These are phyloP conservation scores for Pelagia noctiluca DNA, from an alignment of 30 jellyfish, hydroid and myxozoan species.

Conservation along the genomic window DNA sequence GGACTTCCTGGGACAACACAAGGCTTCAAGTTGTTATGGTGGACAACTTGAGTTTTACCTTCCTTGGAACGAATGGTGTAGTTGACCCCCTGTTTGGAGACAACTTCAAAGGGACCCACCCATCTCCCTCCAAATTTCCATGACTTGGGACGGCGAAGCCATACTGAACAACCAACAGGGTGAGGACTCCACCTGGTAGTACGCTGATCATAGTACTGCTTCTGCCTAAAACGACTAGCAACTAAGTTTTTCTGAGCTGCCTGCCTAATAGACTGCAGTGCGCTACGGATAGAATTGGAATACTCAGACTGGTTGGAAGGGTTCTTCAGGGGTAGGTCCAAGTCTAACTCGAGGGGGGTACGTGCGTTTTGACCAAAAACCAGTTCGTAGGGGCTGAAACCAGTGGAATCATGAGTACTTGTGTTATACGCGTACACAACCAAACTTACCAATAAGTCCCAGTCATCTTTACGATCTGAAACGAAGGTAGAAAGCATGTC, in stretches of 20 bases:
- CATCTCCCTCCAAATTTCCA: conserved; percentile 16
- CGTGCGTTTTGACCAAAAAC: conserved; percentile 34
- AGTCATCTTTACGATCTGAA: conserved; percentile 30
- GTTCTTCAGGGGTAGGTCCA: conserved; percentile 17
- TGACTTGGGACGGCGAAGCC: conserved; percentile 46
- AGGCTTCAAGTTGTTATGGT: conserved; percentile 19
- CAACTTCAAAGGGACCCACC: conserved; percentile 7
- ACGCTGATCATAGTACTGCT: conserved; percentile 13
- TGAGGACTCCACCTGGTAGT: conserved; percentile 24
- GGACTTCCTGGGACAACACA: conserved; percentile 34
- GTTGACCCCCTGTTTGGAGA: conserved; percentile 23
- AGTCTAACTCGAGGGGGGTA: conserved; percentile 39
- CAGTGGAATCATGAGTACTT: conserved; percentile 32
- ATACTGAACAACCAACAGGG: conserved; percentile 40
- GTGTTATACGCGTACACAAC: conserved; percentile 27
- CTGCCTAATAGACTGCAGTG: conserved; percentile 38
- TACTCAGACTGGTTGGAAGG: conserved; percentile 34
- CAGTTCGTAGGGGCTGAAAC: conserved; percentile 29
- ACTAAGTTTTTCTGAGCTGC: conserved; percentile 11
- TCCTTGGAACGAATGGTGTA: conserved; percentile 40
- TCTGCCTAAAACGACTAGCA: conserved; percentile 31
- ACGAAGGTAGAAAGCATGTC: conserved; percentile 39
- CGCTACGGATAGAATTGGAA: conserved; percentile 21
- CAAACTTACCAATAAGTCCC: conserved; percentile 30
- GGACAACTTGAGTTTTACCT: conserved; percentile 19